Evolutionary conservation across 2,113 vertebrate genomes (phyloP), one percentile per base, ranked within the genome.

Genomic region (Catagonus wagneri): DNA sequence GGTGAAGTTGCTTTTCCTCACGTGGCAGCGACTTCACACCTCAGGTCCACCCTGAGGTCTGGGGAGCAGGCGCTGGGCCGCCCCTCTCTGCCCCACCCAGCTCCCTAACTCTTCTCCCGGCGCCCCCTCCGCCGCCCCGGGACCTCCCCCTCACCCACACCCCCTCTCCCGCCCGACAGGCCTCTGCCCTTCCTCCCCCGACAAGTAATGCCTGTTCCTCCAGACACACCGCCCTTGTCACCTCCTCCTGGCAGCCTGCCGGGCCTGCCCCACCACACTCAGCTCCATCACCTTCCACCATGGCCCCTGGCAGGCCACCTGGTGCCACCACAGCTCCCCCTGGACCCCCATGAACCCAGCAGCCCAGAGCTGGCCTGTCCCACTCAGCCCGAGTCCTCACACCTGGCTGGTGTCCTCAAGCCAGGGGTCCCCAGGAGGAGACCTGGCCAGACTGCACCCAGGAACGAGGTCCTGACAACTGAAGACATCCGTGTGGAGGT

Each of bases 341-440:
- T 39, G 56, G 11, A 23, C 7, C 27, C 69, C 27, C 1, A 10
- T 6, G 19, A 17, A 6, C n/a, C 27, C 72, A 0, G 0, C 10
- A 54, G 61, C 61, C 11, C 61, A 56, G 61, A 22, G 39, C 60
- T 39, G 22, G 39, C 72, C 15, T 17, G 10, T n/a, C 19, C 69
- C 52, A 19, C n/a, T 32, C n/a, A 6, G 19, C 34, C 34, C 0
- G 0, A 32, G 19, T 60, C 34, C 84, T 23, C 54, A 60, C 54
- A 75, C 17, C 2, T 0, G 8, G 71, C 22, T 72, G 29, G 1
- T 34, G 13, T 76, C 58, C 23, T 19, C 32, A 15, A 36, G 61
- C 1, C 5, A 39, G 39, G 11, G 32, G 32, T 52, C 60, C 29
- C 36, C 15, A 29, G 0, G 11, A 25, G 63, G 52, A 44, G 87